Base-by-base conservation (phyloP, 2,113 vertebrate species). In the Electrona antarctica region DNA sequence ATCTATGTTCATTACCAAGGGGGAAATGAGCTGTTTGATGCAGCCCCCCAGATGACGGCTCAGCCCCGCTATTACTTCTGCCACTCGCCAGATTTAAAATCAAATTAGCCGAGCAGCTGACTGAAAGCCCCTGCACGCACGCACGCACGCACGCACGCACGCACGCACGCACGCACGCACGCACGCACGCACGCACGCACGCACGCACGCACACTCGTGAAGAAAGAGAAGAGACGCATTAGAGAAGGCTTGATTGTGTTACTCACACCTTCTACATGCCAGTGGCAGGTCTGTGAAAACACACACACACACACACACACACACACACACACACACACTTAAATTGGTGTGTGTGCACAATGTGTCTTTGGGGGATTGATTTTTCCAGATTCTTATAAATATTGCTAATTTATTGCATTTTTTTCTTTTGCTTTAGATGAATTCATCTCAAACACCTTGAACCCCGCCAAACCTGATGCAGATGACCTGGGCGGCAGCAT, bases 81-180 rank as follows among this genome's bases (percentile, higher is more conserved):
- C 80, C 78, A 73, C 71, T 83, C 71, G 63, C 81, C 76, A 85
- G 77, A 87, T 83, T 88, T 69, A 73, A 87, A 87, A 89, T 87
- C 76, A 87, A 88, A 90, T 90, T 84, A 90, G 61, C 84, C 10
- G 80, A 85, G 70, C 61, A 1, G 69, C 75, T 77, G 80, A 82
- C 79, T 73, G 73, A 84, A 83, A 89, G 78, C 79, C 76, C 74
- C 76, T 81, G 79, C 76, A 85, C 76, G 68, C 29, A 4, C 29
- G 4, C 29, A 33, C 29, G 4, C 29, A 33, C 29, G 4, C 29
- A 33, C 29, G 29, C 29, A 6, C 58, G 1, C 58, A 8, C 21
- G 1, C 58, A 6, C 29, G 5, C 58, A 12, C 58, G 13, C 29
- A 21, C 15, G 13, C 46, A 21, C 55, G 15, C 41, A 51, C 33